These are phyloP conservation scores for Sphenopsis melanotis DNA, from an alignment of 2,797 vertebrate genomes.

Conservation along the genomic window DNA sequence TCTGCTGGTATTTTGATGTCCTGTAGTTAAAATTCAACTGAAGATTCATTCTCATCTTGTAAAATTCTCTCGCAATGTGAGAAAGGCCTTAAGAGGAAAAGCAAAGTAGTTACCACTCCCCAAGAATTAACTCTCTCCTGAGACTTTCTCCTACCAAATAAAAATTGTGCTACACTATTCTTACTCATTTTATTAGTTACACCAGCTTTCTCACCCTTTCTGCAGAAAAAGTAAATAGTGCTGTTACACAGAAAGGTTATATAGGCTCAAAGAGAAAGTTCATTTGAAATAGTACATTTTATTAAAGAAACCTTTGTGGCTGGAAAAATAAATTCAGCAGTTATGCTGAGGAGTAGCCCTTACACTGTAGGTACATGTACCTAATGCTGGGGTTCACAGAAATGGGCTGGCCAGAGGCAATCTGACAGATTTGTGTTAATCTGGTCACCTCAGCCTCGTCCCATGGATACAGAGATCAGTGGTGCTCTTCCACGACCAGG, in stretches of 20 bases:
- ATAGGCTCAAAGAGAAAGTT: not conserved
- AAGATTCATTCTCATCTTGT: not conserved
- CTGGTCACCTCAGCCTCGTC: not conserved
- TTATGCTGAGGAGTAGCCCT: not conserved
- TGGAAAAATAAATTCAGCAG: not conserved
- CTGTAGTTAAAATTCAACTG: not conserved
- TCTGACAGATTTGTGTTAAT: not conserved
- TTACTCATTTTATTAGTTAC: not conserved
- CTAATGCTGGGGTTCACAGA: not conserved
- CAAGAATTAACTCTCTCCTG: not conserved
- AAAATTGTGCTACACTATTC: not conserved
- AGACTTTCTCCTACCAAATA: not conserved
- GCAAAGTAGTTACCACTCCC: not conserved
- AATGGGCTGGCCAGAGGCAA: not conserved
- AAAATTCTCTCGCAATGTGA: not conserved
- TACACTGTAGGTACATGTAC: not conserved
- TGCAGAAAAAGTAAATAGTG: not conserved
- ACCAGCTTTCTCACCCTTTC: not conserved
- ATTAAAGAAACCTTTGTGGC: not conserved
- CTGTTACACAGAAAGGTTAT: not conserved
- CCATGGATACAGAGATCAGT: not conserved
- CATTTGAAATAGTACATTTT: not conserved
- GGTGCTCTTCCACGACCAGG: not conserved
- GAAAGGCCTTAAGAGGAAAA: not conserved
- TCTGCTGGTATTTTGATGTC: not conserved